Conservation (phyloP, 2,888 invertebrate genomes). For the Noctua janthe region DNA sequence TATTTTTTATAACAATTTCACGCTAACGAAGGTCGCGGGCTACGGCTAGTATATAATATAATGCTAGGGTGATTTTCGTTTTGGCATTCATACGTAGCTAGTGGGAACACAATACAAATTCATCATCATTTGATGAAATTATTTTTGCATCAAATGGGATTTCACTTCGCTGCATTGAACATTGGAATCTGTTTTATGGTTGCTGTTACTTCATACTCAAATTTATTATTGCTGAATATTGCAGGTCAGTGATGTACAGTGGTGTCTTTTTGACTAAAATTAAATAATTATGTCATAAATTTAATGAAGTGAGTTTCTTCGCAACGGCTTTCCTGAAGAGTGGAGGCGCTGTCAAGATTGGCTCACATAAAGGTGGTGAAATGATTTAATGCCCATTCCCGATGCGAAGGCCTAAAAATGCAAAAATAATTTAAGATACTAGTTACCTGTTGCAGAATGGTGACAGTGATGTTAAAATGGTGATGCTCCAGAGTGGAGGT, state of each 20-base stretch:
- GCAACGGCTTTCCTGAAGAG: not conserved
- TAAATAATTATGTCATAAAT: not conserved
- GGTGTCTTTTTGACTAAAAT: not conserved
- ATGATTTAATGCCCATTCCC: not conserved
- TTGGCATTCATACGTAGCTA: not conserved
- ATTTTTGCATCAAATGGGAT: too few species aligned
- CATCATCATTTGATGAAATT: too few species aligned
- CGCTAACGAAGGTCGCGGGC: too few species aligned
- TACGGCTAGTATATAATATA: not conserved
- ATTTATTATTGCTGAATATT: not conserved
- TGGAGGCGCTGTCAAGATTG: not conserved
- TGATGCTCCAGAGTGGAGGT: constrained; percentile 97
- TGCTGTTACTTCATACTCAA: not conserved
- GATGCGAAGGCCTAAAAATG: not conserved
- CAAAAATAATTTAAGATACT: not conserved
- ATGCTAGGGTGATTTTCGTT: not conserved
- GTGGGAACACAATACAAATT: too few species aligned
- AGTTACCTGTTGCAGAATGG: constrained; percentile 94
- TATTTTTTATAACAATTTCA: too few species aligned
- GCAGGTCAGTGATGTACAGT: not conserved
- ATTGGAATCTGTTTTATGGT: not conserved
- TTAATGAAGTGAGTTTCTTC: not conserved
- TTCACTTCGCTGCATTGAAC: not conserved
- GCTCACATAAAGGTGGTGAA: not conserved
- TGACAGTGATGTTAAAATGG: constrained; percentile 96